Evolutionary conservation across 2,888 invertebrate genomes (phyloP), one percentile per base, ranked within the genome.

Genomic region (Exocentrus adspersus): DNA sequence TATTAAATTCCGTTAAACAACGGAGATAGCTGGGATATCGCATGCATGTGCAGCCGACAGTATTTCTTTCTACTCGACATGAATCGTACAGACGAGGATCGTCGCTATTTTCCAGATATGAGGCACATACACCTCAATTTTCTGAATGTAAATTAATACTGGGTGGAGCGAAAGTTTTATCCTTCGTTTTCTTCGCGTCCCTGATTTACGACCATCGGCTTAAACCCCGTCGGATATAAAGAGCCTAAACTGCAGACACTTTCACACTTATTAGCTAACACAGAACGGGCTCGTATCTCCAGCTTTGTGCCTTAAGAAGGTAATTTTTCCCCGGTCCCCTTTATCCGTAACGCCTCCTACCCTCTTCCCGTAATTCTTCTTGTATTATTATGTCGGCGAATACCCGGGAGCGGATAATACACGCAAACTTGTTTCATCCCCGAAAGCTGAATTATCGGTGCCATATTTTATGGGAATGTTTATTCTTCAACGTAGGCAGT

Each of bases 261-360:
- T 62, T 62, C 32, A 58, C 58, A 45, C 52, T 53, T 59, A 63
- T 63, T 63, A 63, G 59, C 50, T 59, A 50, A 48, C 58, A 43
- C 12, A 43, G 48, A 10, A 48, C n/a, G 20, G 48, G 21, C 43
- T 37, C 20, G 17, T 45, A 60, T 60, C 24, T 19, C 16, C 30
- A 37, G 53, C 53, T 37, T n/a, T n/a, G 37, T n/a, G 24, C 37
- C 14, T 14, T n/a, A 48, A 43, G 42, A 43, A 32, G 28, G 45
- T 21, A 50, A 52, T 60, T 52, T 53, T 52, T 53, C 43, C 14
- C 52, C 5, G 5, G 37, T 32, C 9, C 10, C n/a, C 53, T 37
- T 42, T 12, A 10, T 21, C 37, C 42, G 3, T 37, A 42, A 28
- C 37, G 17, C n/a, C 41, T 17, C 16, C 16, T 10, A 12, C 17